Evolutionary conservation across 2,113 vertebrate species (phyloP).

Genomic region (Montifringilla adamsi): DNA sequence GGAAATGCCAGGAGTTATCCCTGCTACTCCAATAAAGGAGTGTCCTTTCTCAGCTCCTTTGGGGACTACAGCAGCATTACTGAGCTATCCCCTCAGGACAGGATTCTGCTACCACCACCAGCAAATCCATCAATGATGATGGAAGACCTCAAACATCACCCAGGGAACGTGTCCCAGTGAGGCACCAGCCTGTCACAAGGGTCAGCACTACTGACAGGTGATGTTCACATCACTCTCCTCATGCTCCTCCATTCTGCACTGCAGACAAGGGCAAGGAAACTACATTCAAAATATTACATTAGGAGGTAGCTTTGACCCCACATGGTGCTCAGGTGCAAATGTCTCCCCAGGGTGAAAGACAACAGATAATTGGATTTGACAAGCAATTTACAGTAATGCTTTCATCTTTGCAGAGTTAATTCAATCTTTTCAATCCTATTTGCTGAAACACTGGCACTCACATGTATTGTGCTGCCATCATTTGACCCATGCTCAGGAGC

Average conservation of each 20-base stretch:
- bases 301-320: not conserved
- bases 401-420: constrained; percentile 22
- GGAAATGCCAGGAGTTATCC: not conserved
- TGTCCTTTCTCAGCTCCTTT: not conserved
- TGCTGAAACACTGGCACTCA: not conserved
- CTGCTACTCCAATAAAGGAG: not conserved
- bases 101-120: not conserved
- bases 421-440: constrained; percentile 22
- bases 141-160: not conserved
- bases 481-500: not conserved
- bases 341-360: not conserved
- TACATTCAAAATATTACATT: not conserved
- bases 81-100: not conserved
- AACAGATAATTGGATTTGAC: constrained; percentile 7
- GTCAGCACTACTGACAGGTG: not conserved
- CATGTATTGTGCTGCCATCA: not conserved
- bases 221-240: not conserved
- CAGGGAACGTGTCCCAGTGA: rapidly evolving
- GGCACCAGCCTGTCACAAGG: not conserved
- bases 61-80: not conserved
- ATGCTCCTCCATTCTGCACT: rapidly evolving
- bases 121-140: not conserved
- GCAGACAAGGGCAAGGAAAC: not conserved
- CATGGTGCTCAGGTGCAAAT: not conserved
- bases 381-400: constrained; percentile 22